Percentiles rank a stretch among this genome's conserved stretches.
Evolutionary conservation across 2,888 invertebrate species (phyloP).

Genomic region (Frankliniella fusca): DNA sequence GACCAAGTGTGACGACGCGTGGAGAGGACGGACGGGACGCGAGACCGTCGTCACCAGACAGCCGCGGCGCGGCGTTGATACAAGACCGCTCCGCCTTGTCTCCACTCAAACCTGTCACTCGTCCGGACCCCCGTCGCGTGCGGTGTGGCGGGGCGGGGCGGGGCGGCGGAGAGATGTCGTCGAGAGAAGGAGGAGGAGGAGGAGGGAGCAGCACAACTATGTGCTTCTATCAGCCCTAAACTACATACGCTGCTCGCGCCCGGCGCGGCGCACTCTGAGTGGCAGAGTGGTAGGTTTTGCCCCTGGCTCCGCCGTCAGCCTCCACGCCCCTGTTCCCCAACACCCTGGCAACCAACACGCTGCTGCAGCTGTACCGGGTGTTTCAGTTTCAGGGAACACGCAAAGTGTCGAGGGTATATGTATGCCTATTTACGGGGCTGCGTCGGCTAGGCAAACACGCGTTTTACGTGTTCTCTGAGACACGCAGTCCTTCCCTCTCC

Average conservation of each 20-base stretch:
- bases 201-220: too few relatives aligned
- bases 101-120: not conserved
- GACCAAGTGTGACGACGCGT: too few relatives aligned
- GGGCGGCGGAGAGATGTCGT: not conserved
- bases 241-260: not conserved
- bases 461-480: not conserved
- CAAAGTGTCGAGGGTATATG: too few relatives aligned
- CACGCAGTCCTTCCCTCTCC: not conserved
- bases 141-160: not conserved
- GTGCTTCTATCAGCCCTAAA: not conserved
- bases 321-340: not conserved
- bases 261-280: not conserved
- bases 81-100: not conserved
- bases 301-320: not conserved
- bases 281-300: not conserved
- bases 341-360: not conserved
- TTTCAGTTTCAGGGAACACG: too few relatives aligned
- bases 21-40: too few relatives aligned
- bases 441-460: not conserved
- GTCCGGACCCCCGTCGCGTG: not conserved
- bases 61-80: not conserved
- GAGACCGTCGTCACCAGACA: too few relatives aligned
- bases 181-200: too few relatives aligned
- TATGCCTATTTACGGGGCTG: too few relatives aligned
- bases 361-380: too few relatives aligned